Evolutionary conservation across 2,797 vertebrate species (phyloP).

Genomic region (Leptoclinus maculatus): DNA sequence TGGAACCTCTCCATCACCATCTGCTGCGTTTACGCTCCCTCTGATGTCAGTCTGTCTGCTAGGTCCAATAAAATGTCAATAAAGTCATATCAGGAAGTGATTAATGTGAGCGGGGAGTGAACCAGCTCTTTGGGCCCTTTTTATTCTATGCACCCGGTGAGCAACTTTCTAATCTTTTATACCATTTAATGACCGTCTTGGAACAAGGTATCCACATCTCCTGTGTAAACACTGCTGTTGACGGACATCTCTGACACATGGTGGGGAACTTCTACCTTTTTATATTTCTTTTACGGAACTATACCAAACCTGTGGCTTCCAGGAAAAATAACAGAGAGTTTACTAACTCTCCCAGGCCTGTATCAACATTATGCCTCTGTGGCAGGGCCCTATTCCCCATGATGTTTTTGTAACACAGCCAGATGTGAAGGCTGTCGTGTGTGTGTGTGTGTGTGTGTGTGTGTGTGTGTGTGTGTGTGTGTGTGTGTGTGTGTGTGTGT

Average conservation of each 20-base stretch:
- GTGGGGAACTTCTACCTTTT: background rate
- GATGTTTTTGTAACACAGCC: background rate
- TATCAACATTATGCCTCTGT: background rate
- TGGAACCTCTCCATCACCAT: background rate
- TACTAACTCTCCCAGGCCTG: background rate
- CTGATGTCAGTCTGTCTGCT: background rate
- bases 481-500: no score
- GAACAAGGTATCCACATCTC: background rate
- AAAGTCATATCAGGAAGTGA: background rate
- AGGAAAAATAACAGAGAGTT: background rate
- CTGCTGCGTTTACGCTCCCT: background rate
- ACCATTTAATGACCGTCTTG: background rate
- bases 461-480: no score
- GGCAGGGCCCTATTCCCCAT: background rate
- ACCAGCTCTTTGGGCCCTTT: background rate
- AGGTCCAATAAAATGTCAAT: background rate
- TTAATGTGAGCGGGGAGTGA: background rate
- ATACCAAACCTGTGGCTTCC: background rate
- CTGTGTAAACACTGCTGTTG: background rate
- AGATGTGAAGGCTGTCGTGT: background rate
- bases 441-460: no score
- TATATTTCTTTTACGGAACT: background rate
- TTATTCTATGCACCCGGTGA: background rate
- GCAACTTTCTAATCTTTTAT: background rate
- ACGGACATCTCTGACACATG: background rate